Conservation (phyloP, 2,888 invertebrate species). For the Bellardia pandia region DNA sequence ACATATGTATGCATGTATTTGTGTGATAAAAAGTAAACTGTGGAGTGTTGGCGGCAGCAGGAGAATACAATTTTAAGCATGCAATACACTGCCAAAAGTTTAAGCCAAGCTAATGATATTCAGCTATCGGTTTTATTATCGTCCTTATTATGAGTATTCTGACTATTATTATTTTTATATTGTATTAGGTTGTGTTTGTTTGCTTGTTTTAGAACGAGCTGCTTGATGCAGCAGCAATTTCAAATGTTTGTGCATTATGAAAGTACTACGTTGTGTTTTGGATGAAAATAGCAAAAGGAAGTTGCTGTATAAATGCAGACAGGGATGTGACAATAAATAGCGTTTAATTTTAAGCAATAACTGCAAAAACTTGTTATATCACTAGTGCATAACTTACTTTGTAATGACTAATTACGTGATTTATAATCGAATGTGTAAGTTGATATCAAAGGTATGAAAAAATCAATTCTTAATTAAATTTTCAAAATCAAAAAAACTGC, state of each 20-base stretch:
- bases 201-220: slow-evolving; percentile 3
- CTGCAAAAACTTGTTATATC: not conserved
- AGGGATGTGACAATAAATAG: not conserved
- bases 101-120: slow-evolving; percentile 66
- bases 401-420: no score
- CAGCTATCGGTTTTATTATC: slow-evolving; percentile 58
- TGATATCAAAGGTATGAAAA: no score
- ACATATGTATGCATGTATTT: not conserved
- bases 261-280: not conserved
- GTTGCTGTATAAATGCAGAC: not conserved
- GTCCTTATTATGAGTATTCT: slow-evolving; percentile 40
- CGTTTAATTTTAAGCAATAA: no score
- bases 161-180: slow-evolving; percentile 38
- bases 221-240: slow-evolving; percentile 36
- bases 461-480: no score
- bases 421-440: no score
- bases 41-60: not conserved
- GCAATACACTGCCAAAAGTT: slow-evolving; percentile 55
- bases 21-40: no score
- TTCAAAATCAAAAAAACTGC: no score
- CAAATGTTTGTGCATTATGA: slow-evolving; percentile 1
- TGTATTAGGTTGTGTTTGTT: not conserved
- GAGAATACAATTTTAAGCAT: not conserved
- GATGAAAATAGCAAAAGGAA: not conserved
- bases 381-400: no score